phyloP scores from a whole-genome alignment of 2,113 vertebrate species.

The Perca fluviatilis region DNA sequence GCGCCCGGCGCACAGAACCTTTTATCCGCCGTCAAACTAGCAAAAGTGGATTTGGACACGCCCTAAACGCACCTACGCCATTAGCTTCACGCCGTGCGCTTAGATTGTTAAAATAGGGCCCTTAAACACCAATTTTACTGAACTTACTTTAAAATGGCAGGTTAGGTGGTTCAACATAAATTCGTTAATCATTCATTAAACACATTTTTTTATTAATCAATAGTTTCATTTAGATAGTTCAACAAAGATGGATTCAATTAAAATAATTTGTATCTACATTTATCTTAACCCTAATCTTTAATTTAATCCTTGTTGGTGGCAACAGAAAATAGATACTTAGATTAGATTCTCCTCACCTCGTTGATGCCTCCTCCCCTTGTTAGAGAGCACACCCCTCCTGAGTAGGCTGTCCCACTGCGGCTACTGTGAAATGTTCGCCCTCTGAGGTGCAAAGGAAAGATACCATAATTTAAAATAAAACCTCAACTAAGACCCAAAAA shows the following conservation, averaged over 20 bases:
- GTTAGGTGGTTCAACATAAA: not conserved
- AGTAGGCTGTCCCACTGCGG: conserved; percentile 92
- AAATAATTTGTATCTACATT: not conserved
- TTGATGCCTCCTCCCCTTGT: conserved; percentile 90
- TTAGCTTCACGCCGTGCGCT: no score
- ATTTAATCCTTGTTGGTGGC: not conserved
- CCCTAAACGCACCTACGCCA: no score
- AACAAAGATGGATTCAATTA: not conserved
- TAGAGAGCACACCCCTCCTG: conserved; percentile 91
- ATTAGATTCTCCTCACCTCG: conserved; percentile 82
- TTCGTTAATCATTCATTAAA: not conserved
- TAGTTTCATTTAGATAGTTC: not conserved
- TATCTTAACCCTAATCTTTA: not conserved
- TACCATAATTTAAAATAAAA: not conserved
- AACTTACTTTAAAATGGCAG: not conserved
- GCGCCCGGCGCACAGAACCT: no score
- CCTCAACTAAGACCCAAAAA: not conserved
- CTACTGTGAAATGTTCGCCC: conserved; percentile 93
- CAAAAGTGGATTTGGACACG: no score
- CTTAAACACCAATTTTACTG: no score
- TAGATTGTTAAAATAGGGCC: no score
- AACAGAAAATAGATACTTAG: not conserved
- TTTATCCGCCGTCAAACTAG: no score
- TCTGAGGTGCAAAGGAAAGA: conserved; percentile 75
- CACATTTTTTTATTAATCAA: not conserved